A percentile compares a stretch with the other conserved stretches of the same genome.
Conservation (phyloP, 2,797 vertebrate genomes). For the Chelon auratus region DNA sequence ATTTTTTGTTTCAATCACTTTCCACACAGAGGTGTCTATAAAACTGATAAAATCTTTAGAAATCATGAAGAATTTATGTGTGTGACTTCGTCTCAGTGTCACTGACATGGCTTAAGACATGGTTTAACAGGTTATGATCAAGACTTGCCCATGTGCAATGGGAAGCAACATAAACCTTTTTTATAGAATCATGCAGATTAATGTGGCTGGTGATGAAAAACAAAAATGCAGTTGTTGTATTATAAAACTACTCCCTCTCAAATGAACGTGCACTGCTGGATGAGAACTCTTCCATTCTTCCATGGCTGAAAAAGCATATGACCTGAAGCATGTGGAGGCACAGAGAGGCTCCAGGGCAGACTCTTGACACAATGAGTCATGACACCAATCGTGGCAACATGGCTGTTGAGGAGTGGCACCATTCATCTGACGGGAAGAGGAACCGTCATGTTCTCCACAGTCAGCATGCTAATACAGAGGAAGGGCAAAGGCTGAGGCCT, state of each 20-base stretch:
- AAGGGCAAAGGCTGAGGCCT: conserved; percentile 8
- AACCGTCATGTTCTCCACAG: conserved; percentile 25
- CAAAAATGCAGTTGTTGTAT: background rate
- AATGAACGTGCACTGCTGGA: too few species aligned
- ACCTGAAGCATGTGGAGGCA: background rate
- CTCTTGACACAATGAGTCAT: conserved; percentile 48
- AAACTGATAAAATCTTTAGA: background rate
- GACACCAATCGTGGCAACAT: background rate
- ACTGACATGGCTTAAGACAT: background rate
- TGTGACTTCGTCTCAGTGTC: background rate
- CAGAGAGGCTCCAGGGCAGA: conserved; percentile 16
- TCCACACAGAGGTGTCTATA: background rate
- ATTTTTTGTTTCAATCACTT: background rate
- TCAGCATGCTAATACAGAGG: conserved; percentile 28
- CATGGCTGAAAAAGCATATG: too few species aligned
- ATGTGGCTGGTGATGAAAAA: too few species aligned
- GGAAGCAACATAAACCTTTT: too few species aligned
- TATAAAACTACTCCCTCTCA: too few species aligned
- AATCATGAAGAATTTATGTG: background rate
- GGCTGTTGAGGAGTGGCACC: conserved; percentile 16
- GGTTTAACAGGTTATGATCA: too few species aligned
- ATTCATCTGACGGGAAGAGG: conserved; percentile 49
- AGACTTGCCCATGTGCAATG: background rate
- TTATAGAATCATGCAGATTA: too few species aligned
- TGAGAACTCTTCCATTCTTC: too few species aligned